These are phyloP conservation scores for Aquatica leii DNA, from an alignment of 2,888 invertebrate species.

Conservation along the genomic window DNA sequence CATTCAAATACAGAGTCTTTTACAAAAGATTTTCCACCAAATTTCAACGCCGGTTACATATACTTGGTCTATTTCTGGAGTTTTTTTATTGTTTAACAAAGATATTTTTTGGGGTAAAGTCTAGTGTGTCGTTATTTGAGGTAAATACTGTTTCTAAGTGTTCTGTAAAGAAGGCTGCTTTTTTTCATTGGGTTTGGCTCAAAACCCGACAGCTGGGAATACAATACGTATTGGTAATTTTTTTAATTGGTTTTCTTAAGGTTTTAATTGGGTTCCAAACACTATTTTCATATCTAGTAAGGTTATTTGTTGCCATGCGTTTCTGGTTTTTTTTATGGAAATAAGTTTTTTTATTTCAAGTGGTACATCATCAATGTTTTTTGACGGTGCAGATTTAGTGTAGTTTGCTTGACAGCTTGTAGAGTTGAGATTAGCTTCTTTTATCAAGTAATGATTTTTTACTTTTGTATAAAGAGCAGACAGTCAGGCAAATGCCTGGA, in stretches of 20 bases:
- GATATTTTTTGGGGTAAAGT: background rate
- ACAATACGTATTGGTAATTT: background rate
- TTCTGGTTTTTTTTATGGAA: background rate
- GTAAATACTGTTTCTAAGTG: background rate
- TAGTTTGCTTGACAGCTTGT: constrained; percentile 6
- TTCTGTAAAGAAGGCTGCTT: background rate
- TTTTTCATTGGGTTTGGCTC: background rate
- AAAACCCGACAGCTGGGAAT: background rate
- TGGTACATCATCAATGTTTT: background rate
- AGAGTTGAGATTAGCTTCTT: too few species aligned
- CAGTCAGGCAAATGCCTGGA: too few species aligned
- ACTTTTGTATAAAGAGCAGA: too few species aligned
- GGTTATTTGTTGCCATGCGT: background rate
- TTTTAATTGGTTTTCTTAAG: background rate
- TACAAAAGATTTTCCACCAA: too few species aligned
- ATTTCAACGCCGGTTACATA: background rate
- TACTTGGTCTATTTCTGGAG: background rate
- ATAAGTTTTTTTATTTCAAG: background rate
- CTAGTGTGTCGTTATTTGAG: background rate
- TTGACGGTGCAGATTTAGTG: constrained; percentile 1
- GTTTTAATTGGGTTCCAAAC: too few species aligned
- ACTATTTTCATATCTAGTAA: background rate
- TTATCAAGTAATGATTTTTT: too few species aligned
- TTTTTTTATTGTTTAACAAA: background rate
- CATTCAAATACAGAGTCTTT: too few species aligned